These are phyloP conservation scores for Bombus huntii DNA, from an alignment of 1,140 invertebrate genomes.

Conservation along the genomic window DNA sequence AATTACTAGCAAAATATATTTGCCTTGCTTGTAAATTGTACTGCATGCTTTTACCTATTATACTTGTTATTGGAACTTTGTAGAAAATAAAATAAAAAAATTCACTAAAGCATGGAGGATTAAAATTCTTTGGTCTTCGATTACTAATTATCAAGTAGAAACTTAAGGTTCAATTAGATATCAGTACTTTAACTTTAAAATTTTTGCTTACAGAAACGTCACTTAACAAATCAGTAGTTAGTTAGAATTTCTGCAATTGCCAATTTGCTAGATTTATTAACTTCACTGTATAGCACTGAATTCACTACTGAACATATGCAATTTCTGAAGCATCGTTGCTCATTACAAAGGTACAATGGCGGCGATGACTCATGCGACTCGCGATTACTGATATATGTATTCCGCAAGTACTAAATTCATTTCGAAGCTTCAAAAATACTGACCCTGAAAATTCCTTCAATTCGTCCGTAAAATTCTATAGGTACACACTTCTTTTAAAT, in stretches of 20 bases:
- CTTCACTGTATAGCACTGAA: neutral
- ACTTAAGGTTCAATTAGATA: neutral
- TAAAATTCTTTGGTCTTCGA: conserved; percentile 17
- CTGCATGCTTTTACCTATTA: neutral
- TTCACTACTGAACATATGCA: neutral
- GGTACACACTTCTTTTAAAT: neutral
- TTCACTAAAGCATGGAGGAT: neutral
- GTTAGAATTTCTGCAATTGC: no score
- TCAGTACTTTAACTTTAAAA: neutral
- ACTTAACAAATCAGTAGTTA: neutral
- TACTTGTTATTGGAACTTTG: neutral
- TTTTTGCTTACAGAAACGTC: neutral
- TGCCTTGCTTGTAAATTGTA: neutral
- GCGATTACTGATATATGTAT: neutral
- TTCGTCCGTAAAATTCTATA: neutral
- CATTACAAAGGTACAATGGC: neutral
- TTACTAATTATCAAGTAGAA: neutral
- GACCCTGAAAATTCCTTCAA: neutral
- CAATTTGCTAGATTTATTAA: no score
- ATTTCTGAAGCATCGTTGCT: neutral
- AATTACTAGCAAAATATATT: neutral
- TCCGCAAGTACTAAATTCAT: neutral
- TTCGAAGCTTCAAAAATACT: no score
- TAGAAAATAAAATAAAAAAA: neutral
- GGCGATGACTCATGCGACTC: conserved; percentile 14